Evolutionary conservation across 1,140 invertebrate genomes (phyloP).

Genomic region (Nomia melanderi): DNA sequence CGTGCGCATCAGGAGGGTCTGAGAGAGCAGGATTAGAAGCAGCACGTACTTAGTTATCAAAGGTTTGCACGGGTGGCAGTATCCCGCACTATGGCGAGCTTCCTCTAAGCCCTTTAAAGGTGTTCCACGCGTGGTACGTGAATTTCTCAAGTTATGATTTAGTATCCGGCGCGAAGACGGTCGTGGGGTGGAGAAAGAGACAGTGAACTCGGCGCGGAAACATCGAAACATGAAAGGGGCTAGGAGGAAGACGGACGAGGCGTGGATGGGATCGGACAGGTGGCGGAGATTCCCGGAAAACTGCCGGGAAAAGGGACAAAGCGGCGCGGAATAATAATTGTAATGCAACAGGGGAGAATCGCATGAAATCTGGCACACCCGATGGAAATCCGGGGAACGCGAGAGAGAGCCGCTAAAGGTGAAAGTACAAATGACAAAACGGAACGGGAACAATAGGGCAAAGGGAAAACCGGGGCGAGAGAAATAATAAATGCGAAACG

Average conservation of each 20-base stretch:
- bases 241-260: background rate
- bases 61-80: slow-evolving; percentile 70
- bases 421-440: slow-evolving; percentile 18
- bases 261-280: background rate
- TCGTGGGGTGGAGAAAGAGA: slow-evolving; percentile 33
- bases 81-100: slow-evolving; percentile 63
- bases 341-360: background rate
- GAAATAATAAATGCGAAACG: slow-evolving; percentile 7
- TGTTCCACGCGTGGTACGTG: slow-evolving; percentile 69
- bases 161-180: slow-evolving; percentile 62
- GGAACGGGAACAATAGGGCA: background rate
- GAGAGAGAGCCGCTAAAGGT: background rate
- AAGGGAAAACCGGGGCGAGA: slow-evolving; percentile 3
- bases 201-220: background rate
- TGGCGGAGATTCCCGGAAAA: background rate
- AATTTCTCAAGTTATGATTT: slow-evolving; percentile 81
- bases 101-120: slow-evolving; percentile 75
- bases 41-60: slow-evolving; percentile 71
- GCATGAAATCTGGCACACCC: background rate
- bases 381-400: background rate
- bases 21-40: slow-evolving; percentile 11
- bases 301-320: background rate
- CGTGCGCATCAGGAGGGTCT: background rate
- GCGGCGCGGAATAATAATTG: too few relatives aligned
- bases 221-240: background rate